Evolutionary conservation across 2,888 invertebrate species (phyloP), one percentile per base, ranked within the genome.

Genomic region (Scelioninae gen. 2): DNA sequence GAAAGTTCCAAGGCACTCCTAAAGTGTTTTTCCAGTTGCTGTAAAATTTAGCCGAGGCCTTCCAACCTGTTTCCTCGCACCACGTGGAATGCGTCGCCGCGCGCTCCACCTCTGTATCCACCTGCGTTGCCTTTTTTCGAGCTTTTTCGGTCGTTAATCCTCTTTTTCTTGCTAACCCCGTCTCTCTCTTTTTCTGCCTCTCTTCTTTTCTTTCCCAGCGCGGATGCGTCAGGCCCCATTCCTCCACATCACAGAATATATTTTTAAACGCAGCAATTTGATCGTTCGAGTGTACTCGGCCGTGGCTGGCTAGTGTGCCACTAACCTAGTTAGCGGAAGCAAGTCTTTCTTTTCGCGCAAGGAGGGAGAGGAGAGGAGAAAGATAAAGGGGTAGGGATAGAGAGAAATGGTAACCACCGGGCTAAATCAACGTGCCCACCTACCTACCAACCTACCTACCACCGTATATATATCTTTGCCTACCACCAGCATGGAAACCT

Each of bases 311-410:
- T 80, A 79, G 82, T 79, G 86, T 85, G 83, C 86, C 78, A 86
- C 86, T 85, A 80, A 86, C 85, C 85, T 80, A 85, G 84, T 86
- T 86, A 84, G 79, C 81, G 65, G 79, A 81, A 83, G 82, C 81
- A 81, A 83, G 84, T 82, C 83, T 85, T 83, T 84, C 82, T 83
- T 84, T 81, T 81, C 69, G 57, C 75, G 77, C 46, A 58, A 53
- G 52, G 64, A 71, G 71, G 64, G 75, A 74, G 75, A 74, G 75
- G 58, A 64, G 43, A 25, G 48, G 53, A 60, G 74, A 63, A 63
- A 55, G 68, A 57, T 28, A 10, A 18, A 48, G 57, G 57, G 46
- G 71, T 41, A 46, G 57, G 68, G 64, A 70, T 73, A 71, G 72
- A 64, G 74, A 74, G 73, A 63, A 60, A 60, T 57, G 55, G 67